These are phyloP conservation scores for Tachysurus fulvidraco DNA, from an alignment of 2,113 vertebrate genomes.

Conservation along the genomic window DNA sequence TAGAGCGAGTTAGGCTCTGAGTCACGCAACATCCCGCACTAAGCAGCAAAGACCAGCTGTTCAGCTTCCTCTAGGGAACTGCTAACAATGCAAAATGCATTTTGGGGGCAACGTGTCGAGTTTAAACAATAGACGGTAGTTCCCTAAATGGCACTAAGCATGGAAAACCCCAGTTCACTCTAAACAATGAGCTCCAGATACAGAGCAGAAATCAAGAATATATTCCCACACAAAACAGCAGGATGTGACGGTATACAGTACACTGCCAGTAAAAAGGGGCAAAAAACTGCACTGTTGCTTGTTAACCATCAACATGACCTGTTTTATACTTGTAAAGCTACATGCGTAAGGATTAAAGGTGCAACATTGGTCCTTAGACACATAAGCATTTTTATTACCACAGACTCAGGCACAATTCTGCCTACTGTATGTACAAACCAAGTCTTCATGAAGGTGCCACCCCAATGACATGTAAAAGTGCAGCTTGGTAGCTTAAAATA, in stretches of 20 bases:
- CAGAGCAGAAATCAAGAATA: background rate
- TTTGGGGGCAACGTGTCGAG: background rate
- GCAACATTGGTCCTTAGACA: background rate
- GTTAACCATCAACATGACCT: background rate
- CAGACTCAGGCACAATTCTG: too few relatives aligned
- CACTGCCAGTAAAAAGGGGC: background rate
- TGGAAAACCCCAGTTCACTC: conserved; percentile 2
- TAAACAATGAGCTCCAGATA: background rate
- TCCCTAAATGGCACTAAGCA: background rate
- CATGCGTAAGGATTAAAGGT: background rate
- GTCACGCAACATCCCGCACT: background rate
- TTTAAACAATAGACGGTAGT: conserved; percentile 7
- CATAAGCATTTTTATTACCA: too few relatives aligned
- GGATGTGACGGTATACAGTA: background rate
- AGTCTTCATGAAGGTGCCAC: background rate
- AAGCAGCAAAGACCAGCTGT: conserved; percentile 25
- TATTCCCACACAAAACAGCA: background rate
- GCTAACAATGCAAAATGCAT: conserved; percentile 36
- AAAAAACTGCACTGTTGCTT: background rate
- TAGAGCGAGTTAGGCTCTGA: background rate
- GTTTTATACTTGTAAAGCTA: background rate
- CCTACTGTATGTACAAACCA: too few relatives aligned
- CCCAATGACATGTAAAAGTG: background rate
- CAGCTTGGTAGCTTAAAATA: background rate
- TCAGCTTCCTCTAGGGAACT: conserved; percentile 33